These are phyloP conservation scores for Eristalis arbustorum DNA, from an alignment of 2,888 invertebrate species.

Conservation along the genomic window DNA sequence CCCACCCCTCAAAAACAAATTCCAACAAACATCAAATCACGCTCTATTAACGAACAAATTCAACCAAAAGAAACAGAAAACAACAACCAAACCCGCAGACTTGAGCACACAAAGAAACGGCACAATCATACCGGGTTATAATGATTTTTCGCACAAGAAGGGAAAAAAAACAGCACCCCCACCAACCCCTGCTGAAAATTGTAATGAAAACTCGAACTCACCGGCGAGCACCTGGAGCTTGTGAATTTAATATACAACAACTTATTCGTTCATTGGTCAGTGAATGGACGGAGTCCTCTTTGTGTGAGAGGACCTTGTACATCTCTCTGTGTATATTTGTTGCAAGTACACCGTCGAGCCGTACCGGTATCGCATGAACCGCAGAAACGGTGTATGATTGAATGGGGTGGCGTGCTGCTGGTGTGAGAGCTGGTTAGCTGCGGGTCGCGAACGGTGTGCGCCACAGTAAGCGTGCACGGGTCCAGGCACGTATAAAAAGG, in stretches of 20 bases:
- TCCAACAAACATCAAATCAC: conserved; percentile 57
- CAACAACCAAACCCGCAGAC: conserved; percentile 5
- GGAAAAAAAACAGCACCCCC: conserved; percentile 12
- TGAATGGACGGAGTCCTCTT: conserved; percentile 53
- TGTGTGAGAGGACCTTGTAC: conserved; percentile 53
- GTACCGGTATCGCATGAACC: conserved; percentile 52
- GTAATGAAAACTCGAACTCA: conserved; percentile 53
- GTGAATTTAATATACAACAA: conserved; percentile 66
- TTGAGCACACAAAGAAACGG: conserved; percentile 49
- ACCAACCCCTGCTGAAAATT: conserved; percentile 2
- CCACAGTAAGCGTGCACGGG: conserved; percentile 15
- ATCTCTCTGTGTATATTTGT: conserved; percentile 59
- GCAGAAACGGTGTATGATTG: conserved; percentile 52
- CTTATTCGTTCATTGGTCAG: conserved; percentile 63
- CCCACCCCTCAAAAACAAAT: conserved; percentile 15
- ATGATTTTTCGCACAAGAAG: conserved; percentile 44
- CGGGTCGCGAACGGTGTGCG: conserved; percentile 1
- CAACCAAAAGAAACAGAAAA: conserved; percentile 8
- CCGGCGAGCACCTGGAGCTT: conserved; percentile 31
- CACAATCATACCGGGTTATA: conserved; percentile 55
- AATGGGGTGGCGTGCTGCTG: conserved; percentile 22
- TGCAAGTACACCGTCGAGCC: conserved; percentile 36
- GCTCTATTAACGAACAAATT: conserved; percentile 53
- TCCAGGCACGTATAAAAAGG: conserved; percentile 6
- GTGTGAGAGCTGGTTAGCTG: not conserved